These are phyloP conservation scores for Callaeas wilsoni DNA, from an alignment of 2,113 vertebrate species.

Conservation along the genomic window DNA sequence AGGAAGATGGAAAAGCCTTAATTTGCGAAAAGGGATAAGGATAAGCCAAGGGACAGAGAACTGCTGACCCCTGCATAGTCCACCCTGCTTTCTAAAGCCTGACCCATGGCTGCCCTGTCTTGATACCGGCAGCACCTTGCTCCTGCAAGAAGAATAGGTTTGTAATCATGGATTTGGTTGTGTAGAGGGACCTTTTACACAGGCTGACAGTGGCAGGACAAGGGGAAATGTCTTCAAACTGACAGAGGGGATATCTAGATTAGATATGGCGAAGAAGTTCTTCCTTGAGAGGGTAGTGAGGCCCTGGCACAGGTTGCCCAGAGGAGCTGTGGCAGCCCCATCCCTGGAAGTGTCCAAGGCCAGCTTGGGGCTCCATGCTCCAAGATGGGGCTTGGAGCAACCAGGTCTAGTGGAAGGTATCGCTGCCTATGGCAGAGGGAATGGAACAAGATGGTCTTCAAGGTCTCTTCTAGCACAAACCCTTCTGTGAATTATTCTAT, in stretches of 20 bases:
- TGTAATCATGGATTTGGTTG: not conserved
- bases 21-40: not conserved
- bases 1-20: not conserved
- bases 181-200: not conserved
- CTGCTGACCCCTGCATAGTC: not conserved
- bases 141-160: not conserved
- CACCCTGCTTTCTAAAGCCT: not conserved
- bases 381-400: not conserved
- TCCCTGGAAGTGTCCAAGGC: not conserved
- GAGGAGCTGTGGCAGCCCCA: not conserved
- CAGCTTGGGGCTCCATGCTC: too few relatives aligned
- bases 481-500: not conserved
- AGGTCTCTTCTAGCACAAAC: not conserved
- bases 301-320: not conserved
- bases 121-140: not conserved
- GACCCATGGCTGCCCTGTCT: not conserved
- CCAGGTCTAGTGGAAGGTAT: not conserved
- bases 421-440: not conserved
- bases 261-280: rapidly evolving
- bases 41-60: not conserved
- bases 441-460: not conserved
- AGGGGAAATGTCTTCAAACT: not conserved
- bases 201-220: not conserved
- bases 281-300: not conserved
- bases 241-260: not conserved